Evolutionary conservation across 2,888 invertebrate genomes (phyloP).

Genomic region (Terebella lapidaria): DNA sequence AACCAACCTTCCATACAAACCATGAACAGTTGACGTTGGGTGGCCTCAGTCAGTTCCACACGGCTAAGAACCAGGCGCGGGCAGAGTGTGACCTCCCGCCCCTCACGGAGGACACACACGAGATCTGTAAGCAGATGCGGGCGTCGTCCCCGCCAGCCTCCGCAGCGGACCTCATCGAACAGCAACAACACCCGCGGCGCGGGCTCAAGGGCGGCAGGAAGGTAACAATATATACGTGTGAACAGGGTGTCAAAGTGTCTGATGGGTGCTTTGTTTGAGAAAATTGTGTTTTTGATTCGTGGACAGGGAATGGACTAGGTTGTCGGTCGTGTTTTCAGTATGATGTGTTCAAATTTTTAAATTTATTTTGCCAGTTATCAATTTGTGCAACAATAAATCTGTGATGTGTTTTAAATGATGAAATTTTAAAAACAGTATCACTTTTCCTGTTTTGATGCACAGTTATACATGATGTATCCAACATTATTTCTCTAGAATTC

Average conservation of each 20-base stretch:
- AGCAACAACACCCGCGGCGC: constrained; percentile 41
- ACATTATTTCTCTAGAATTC: no score
- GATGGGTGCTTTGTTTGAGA: neutral
- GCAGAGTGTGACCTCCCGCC: constrained; percentile 68
- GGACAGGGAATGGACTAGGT: neutral
- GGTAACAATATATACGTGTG: constrained; percentile 41
- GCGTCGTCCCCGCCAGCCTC: constrained; percentile 92
- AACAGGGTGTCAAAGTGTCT: no score
- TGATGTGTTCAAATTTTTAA: neutral
- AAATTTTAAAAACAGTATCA: no score
- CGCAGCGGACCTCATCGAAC: constrained; percentile 67
- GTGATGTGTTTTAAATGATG: no score
- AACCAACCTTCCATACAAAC: no score
- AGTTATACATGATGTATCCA: no score
- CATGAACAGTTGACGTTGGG: constrained; percentile 70
- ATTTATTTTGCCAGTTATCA: no score
- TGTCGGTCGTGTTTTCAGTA: neutral
- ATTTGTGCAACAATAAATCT: no score
- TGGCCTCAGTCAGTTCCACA: constrained; percentile 77
- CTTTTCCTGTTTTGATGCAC: no score
- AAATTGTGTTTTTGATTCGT: neutral
- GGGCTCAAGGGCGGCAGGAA: constrained; percentile 44
- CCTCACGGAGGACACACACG: constrained; percentile 85
- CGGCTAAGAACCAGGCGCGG: constrained; percentile 63
- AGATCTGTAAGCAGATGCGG: constrained; percentile 88